Conservation (phyloP, 92 coral and sea anemone genomes). For the Phenganax subtilis region DNA sequence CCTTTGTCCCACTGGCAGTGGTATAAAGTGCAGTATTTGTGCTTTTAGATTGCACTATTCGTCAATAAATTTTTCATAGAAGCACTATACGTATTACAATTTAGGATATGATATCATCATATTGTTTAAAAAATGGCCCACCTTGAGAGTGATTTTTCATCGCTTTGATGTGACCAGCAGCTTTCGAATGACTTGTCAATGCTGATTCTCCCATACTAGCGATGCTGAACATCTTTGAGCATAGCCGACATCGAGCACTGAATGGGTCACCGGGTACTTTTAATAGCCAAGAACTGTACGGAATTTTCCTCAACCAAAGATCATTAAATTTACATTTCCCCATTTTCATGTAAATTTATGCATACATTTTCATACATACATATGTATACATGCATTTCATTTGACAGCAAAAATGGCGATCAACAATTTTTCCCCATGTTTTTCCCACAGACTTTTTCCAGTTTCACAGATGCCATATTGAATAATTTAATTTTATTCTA, state of each 20-base stretch:
- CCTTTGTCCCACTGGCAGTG: too few relatives aligned
- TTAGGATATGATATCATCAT: not conserved
- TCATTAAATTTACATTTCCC: constrained; percentile 9
- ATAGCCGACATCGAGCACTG: constrained; percentile 12
- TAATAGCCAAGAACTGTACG: constrained; percentile 8
- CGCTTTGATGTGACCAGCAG: constrained; percentile 6
- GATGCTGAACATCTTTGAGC: not conserved
- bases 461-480: not conserved
- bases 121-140: too few relatives aligned
- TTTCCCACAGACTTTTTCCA: too few relatives aligned
- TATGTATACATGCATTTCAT: too few relatives aligned
- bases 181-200: constrained; percentile 4
- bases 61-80: not conserved
- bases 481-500: not conserved
- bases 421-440: not conserved
- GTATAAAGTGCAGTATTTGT: not conserved
- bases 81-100: not conserved
- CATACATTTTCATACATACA: not conserved
- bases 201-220: constrained; percentile 13
- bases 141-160: not conserved
- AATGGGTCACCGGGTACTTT: constrained; percentile 11
- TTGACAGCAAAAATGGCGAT: not conserved
- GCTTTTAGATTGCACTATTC: not conserved
- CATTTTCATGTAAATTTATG: constrained; percentile 2
- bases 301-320: constrained; percentile 1